phyloP scores from a whole-genome alignment of 2,888 invertebrate species.

The Lithosia quadra region DNA sequence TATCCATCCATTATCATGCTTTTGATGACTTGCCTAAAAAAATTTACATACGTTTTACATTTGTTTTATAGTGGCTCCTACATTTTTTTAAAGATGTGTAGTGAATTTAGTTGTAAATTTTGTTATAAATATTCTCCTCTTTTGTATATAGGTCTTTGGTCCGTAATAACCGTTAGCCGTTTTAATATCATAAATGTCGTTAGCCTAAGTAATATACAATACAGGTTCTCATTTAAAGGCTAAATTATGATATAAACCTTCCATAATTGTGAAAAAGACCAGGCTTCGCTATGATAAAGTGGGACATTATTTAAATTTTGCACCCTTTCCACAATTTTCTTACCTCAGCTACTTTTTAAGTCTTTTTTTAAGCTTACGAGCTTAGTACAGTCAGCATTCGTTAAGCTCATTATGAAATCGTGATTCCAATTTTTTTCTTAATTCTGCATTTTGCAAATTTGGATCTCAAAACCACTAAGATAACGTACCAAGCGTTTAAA shows the following conservation, averaged over 20 bases:
- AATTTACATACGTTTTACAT: too few species aligned
- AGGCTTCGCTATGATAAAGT: neutral
- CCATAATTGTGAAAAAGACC: constrained; percentile 1
- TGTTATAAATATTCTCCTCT: neutral
- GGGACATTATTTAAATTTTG: constrained; percentile 9
- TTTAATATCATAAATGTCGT: neutral
- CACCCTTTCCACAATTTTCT: neutral
- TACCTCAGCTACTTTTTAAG: neutral
- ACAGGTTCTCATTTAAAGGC: neutral
- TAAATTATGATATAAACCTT: neutral
- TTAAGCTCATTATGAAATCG: neutral
- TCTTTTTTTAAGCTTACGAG: neutral
- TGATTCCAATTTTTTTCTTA: neutral
- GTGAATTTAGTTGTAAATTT: too few species aligned
- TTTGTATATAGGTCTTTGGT: too few species aligned
- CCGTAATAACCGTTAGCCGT: neutral
- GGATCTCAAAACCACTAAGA: neutral
- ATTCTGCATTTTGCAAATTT: neutral
- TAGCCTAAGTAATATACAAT: neutral
- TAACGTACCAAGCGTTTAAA: too few species aligned
- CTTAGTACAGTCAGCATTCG: constrained; percentile 2
- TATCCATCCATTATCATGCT: too few species aligned
- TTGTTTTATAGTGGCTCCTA: neutral
- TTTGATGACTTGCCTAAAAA: too few species aligned
- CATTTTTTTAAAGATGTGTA: neutral